Percentiles rank a stretch among this genome's conserved stretches.
Evolutionary conservation across 2,888 invertebrate genomes (phyloP).

Genomic region (Teleiodes luculella): DNA sequence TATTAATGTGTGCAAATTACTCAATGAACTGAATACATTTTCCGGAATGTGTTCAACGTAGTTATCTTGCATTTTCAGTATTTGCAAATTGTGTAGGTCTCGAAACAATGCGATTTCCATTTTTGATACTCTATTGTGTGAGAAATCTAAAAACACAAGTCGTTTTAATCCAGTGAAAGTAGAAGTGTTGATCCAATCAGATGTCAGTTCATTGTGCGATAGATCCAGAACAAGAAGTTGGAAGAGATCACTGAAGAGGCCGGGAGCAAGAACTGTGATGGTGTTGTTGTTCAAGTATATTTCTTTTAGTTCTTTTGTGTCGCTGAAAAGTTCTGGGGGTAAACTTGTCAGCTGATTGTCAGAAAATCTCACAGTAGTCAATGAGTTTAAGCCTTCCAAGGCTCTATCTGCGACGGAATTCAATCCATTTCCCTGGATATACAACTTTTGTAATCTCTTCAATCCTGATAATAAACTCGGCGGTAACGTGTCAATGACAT

Average conservation of each 20-base stretch:
- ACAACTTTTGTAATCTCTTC: constrained; percentile 83
- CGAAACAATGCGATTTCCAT: constrained; percentile 87
- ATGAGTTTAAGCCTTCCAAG: constrained; percentile 84
- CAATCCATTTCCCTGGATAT: constrained; percentile 87
- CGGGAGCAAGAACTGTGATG: constrained; percentile 88
- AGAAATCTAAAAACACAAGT: constrained; percentile 86
- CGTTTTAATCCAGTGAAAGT: constrained; percentile 88
- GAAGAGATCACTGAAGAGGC: constrained; percentile 86
- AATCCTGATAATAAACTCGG: constrained; percentile 85
- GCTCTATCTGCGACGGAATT: constrained; percentile 87
- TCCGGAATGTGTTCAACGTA: constrained; percentile 86
- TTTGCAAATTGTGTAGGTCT: constrained; percentile 88
- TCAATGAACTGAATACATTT: constrained; percentile 86
- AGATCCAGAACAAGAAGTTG: constrained; percentile 87
- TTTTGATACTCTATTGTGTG: constrained; percentile 86
- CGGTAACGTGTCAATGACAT: constrained; percentile 86
- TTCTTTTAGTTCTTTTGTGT: constrained; percentile 87
- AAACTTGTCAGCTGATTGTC: constrained; percentile 89
- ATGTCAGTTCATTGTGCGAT: constrained; percentile 87
- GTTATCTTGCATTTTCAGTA: constrained; percentile 88
- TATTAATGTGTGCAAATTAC: constrained; percentile 88
- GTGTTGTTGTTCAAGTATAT: constrained; percentile 90
- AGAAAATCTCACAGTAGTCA: constrained; percentile 86
- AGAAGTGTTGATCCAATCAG: constrained; percentile 89
- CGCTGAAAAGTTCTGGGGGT: constrained; percentile 89